Conservation (phyloP, 2,888 invertebrate species). For the Diloba caeruleocephala region DNA sequence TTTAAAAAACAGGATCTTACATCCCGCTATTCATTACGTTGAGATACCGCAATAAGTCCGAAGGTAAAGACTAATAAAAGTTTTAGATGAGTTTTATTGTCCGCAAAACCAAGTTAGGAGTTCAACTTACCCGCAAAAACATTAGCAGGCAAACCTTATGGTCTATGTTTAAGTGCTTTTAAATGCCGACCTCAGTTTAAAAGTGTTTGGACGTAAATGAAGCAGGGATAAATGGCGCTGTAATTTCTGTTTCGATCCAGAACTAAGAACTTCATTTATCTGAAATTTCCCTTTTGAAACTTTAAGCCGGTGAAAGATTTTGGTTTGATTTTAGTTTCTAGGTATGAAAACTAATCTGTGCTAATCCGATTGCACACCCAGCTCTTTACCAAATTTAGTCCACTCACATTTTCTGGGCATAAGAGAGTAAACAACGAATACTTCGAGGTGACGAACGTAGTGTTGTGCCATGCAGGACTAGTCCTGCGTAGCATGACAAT, state of each 20-base stretch:
- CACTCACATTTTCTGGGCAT: no score
- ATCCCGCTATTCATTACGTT: conserved; percentile 34
- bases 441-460: no score
- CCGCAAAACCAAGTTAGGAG: conserved; percentile 18
- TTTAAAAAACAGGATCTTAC: conserved; percentile 34
- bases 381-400: no score
- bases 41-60: conserved; percentile 24
- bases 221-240: not conserved
- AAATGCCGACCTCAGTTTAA: not conserved
- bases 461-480: no score
- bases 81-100: conserved; percentile 29
- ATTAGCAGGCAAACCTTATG: not conserved
- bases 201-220: not conserved
- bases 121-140: conserved; percentile 5
- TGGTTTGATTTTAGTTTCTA: no score
- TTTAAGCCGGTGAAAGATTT: no score
- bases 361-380: no score
- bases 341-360: no score
- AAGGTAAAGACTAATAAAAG: conserved; percentile 20
- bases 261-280: no score
- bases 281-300: no score
- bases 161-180: conserved; percentile 1
- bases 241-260: not conserved
- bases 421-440: no score
- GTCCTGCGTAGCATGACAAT: no score